Percentiles rank a stretch among this genome's conserved stretches.
These are phyloP conservation scores for Syngnathus rostellatus DNA, from an alignment of 2,797 vertebrate species.

Conservation along the genomic window DNA sequence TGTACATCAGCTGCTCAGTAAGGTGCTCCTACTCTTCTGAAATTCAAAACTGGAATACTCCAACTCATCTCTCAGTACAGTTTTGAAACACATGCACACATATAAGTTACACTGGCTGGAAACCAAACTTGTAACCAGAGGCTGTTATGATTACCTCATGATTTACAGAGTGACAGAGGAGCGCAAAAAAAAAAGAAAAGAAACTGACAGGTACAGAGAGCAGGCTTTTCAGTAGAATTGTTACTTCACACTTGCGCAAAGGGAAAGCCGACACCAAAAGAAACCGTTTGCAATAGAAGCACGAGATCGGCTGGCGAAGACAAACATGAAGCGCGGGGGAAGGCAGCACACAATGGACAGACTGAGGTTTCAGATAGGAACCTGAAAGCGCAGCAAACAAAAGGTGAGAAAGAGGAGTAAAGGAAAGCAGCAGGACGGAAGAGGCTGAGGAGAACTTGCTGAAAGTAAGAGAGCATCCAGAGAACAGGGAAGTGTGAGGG, in stretches of 20 bases:
- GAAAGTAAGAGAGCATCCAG: slow-evolving; percentile 10
- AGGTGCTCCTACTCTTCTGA: slow-evolving; percentile 43
- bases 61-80: slow-evolving; percentile 42
- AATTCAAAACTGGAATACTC: slow-evolving; percentile 35
- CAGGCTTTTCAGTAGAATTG: slow-evolving; percentile 17
- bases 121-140: slow-evolving; percentile 32
- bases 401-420: slow-evolving; percentile 1
- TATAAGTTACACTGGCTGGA: slow-evolving; percentile 12
- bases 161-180: slow-evolving; percentile 24
- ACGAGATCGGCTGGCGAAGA: slow-evolving; percentile 17
- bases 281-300: slow-evolving; percentile 22
- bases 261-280: slow-evolving; percentile 20
- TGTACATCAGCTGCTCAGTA: slow-evolving; percentile 50
- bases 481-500: slow-evolving; percentile 9
- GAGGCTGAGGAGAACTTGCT: slow-evolving; percentile 20
- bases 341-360: slow-evolving; percentile 12
- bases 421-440: slow-evolving; percentile 3
- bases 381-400: slow-evolving; percentile 17
- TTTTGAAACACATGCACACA: slow-evolving; percentile 29
- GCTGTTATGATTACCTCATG: slow-evolving; percentile 17
- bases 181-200: background rate
- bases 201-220: slow-evolving; percentile 14
- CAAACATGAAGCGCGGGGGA: slow-evolving; percentile 9
- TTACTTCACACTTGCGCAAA: slow-evolving; percentile 19
- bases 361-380: slow-evolving; percentile 19